Base-by-base conservation (phyloP, 2,888 invertebrate species). In the Mechanitis messenoides region DNA sequence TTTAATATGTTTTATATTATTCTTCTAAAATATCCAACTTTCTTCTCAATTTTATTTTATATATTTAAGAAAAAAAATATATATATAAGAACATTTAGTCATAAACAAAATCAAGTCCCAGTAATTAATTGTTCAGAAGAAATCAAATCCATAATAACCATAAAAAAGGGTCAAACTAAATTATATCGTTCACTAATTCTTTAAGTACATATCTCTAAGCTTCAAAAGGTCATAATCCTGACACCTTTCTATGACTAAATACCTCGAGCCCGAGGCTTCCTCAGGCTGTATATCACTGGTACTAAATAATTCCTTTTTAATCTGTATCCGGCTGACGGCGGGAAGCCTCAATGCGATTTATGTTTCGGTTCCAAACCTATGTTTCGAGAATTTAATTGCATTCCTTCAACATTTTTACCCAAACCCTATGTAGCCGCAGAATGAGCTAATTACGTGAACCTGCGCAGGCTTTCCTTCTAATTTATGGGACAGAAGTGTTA, bases 401-500 rank as follows among this genome's bases (percentile, higher is more conserved):
- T 68, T 69, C 65, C 59, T 65, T 66, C 61, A 65, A 65, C 64
- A 65, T 71, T 71, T 68, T 71, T 69, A 65, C 69, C 66, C 58
- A 63, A 68, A 69, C 63, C 68, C 65, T 68, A 60, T 71, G 58
- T 67, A 65, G 62, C 64, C 67, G 67, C 62, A 65, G 60, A 68
- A 68, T 67, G 64, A 71, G 73, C 73, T 76, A 76, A 78, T 79
- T 78, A 78, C 64, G 66, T 58, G 66, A 65, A 67, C 68, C 65
- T 66, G 68, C 66, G 60, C 56, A 60, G 63, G 62, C 61, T 66
- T 58, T 65, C 63, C 56, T 67, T 68, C 65, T 69, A 74, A 77
- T 79, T 78, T 79, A 79, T 73, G 77, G 69, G 75, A 66, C 71
- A 74, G 69, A 70, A 70, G 69, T 69, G 71, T 72, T 73, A 75